These are phyloP conservation scores for Pseudochirops cupreus DNA, from an alignment of 2,797 vertebrate genomes.

Conservation along the genomic window DNA sequence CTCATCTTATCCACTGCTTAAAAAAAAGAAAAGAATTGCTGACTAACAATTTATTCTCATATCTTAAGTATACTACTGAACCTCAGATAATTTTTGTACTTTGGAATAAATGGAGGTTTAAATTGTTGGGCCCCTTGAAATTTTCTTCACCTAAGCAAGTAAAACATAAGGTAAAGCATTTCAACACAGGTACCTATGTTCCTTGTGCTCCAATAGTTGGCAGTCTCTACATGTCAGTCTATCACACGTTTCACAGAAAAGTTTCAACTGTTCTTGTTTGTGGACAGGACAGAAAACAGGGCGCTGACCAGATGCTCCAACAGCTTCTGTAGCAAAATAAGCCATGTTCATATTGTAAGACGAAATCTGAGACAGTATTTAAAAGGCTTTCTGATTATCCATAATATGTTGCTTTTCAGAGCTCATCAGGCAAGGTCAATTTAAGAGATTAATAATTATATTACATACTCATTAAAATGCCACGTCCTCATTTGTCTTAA, in stretches of 20 bases:
- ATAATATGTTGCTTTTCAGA: constrained; percentile 45
- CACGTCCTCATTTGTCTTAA: background rate
- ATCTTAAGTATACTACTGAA: background rate
- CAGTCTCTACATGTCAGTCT: constrained; percentile 98
- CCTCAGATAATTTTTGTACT: background rate
- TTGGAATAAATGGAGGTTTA: background rate
- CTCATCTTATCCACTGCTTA: background rate
- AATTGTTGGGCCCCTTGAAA: background rate
- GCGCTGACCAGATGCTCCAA: constrained; percentile 93
- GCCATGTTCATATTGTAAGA: constrained; percentile 79
- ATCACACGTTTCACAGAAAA: constrained; percentile 99
- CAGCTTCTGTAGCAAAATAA: constrained; percentile 91
- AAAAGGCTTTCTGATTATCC: constrained; percentile 52
- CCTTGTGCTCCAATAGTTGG: constrained; percentile 98
- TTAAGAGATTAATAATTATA: background rate
- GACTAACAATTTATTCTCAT: background rate
- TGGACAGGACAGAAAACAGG: constrained; percentile 98
- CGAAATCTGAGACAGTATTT: constrained; percentile 59
- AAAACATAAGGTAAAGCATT: constrained; percentile 47
- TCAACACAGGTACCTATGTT: constrained; percentile 92
- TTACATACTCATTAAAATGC: background rate
- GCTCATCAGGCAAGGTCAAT: constrained; percentile 33
- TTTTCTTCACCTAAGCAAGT: background rate
- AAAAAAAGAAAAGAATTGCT: background rate
- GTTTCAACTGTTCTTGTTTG: constrained; percentile 98